phyloP scores from a whole-genome alignment of 2,113 vertebrate species.

The Alethe diademata region DNA sequence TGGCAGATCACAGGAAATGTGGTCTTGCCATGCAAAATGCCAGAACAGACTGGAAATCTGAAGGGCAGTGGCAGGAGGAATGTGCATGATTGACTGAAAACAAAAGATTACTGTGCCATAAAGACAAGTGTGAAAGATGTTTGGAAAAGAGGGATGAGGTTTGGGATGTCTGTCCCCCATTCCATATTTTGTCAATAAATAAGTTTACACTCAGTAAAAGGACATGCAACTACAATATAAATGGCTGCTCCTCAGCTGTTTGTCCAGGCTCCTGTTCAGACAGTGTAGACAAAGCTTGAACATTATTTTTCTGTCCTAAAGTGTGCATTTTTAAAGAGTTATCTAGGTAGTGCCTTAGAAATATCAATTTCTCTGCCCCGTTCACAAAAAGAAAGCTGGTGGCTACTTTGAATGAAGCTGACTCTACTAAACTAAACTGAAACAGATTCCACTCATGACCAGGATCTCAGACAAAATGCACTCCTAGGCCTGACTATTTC shows the following conservation, averaged over 20 bases:
- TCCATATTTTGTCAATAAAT: neutral
- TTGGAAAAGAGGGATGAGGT: neutral
- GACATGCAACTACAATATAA: neutral
- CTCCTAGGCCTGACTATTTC: neutral
- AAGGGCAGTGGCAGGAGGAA: neutral
- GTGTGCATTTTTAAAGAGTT: neutral
- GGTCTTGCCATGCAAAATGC: neutral
- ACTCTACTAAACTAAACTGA: neutral
- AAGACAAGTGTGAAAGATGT: neutral
- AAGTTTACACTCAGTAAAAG: neutral
- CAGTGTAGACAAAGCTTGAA: neutral
- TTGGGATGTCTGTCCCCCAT: rapidly evolving
- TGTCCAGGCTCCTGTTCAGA: neutral
- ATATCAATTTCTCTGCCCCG: neutral
- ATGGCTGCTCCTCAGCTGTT: neutral
- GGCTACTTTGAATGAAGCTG: neutral
- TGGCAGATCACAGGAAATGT: neutral
- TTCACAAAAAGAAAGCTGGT: neutral
- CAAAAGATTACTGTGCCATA: neutral
- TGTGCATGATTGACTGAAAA: neutral
- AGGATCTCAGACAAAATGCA: neutral
- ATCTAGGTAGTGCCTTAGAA: neutral
- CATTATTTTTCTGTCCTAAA: neutral
- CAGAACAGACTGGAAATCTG: neutral
- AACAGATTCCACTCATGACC: neutral